Base-by-base conservation (phyloP, 2,888 invertebrate species). In the Polyploca ridens region DNA sequence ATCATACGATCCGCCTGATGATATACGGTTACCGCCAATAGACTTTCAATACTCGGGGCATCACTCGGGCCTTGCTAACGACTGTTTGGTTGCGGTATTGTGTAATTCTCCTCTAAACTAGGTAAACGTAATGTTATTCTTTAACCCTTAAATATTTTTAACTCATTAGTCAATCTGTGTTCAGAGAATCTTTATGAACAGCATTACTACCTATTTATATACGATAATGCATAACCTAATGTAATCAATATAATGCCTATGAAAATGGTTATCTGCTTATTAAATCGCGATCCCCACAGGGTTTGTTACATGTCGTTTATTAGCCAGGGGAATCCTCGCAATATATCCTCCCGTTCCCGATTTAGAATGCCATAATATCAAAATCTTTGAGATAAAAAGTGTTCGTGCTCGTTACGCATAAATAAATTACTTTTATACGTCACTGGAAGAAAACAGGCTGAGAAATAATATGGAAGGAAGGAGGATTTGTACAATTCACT, bases 361-460 rank as follows among this genome's bases (percentile, higher is more conserved):
- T 61, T 33, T 61, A 41, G 41, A 41, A 27, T 27, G 41, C 41
- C 27, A 61, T 41, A 27, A 54, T 54, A 54, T 19, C 16, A 19
- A 19, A 61, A 41, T 61, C 41, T 41, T 41, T 61, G 41, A 61
- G 27, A 61, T 61, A 61, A 19, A 44, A 61, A 19, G 11, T 19
- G 41, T 61, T 27, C 61, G 41, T 41, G 16, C 41, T 61, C 41
- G 41, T 61, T 16, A 27, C 61, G 16, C 41, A 59, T 33, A 61
- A 61, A 60, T 60, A 60, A 60, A 60, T 60, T 60, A 60, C 38
- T 8, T 59, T 59, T 35, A 59, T 59, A 59, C 59, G n/a, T 59
- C n/a, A 38, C 59, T 59, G n/a, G 35, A 59, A 59, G 59, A n/a
- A 38, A 59, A 35, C 59, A 41, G 61, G 61, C 27, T 4, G 35